A percentile compares a stretch with the other conserved stretches of the same genome.
Evolutionary conservation across 2,113 vertebrate genomes (phyloP).

Genomic region (Boleophthalmus pectinirostris): DNA sequence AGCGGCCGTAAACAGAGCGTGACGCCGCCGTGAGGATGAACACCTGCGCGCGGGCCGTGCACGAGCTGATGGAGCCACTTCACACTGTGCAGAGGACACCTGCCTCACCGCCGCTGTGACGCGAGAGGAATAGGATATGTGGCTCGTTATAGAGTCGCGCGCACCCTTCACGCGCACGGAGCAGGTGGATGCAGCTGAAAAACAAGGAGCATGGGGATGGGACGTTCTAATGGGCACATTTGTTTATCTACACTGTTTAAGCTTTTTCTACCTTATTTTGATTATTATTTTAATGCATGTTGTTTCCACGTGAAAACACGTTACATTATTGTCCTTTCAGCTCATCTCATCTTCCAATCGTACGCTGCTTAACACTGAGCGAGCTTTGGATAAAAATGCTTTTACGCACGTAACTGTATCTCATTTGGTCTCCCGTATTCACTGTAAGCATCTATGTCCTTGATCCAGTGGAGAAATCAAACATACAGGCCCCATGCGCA

Average conservation of each 20-base stretch:
- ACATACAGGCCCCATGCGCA: background rate
- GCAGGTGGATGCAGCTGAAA: background rate
- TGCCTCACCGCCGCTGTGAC: background rate
- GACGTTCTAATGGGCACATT: background rate
- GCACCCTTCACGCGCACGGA: background rate
- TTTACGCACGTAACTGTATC: background rate
- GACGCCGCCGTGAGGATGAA: slow-evolving; percentile 8
- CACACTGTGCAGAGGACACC: background rate
- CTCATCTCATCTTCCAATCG: background rate
- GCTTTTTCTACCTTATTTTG: background rate
- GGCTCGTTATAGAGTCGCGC: background rate
- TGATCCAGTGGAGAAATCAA: background rate
- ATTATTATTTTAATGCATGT: background rate
- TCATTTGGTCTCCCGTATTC: background rate
- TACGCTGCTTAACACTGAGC: background rate
- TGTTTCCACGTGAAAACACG: background rate
- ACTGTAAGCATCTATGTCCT: background rate
- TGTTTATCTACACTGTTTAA: background rate
- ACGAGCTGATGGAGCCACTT: background rate
- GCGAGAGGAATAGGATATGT: background rate
- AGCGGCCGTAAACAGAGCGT: background rate
- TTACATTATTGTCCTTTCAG: background rate
- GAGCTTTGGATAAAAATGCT: background rate
- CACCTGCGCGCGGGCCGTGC: slow-evolving; percentile 44
- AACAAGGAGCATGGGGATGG: background rate